These are phyloP conservation scores for Eueremaeus valkanovi DNA, from an alignment of 2,888 invertebrate species.

Conservation along the genomic window DNA sequence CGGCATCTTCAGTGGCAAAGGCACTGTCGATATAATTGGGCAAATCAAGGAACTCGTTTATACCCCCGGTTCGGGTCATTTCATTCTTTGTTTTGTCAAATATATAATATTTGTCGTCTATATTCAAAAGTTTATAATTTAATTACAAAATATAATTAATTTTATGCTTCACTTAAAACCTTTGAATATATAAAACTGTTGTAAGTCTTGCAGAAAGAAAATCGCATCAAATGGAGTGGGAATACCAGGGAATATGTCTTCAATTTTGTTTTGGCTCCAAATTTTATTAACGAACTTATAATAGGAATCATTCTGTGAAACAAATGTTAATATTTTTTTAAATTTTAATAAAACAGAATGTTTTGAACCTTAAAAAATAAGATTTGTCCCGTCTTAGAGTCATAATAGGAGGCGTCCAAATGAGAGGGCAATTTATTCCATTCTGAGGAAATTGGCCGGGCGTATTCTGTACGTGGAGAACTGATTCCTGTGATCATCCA, in stretches of 20 bases:
- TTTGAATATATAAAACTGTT: not conserved
- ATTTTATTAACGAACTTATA: not conserved
- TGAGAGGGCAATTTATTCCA: not conserved
- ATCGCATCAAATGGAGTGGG: not conserved
- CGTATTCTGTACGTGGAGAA: not conserved
- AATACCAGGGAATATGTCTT: not conserved
- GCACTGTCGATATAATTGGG: conserved; percentile 2
- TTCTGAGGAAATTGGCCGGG: not conserved
- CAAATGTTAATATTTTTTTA: not conserved
- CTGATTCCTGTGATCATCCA: not conserved
- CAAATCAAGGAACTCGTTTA: not conserved
- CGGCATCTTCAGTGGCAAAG: not conserved
- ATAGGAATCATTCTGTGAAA: not conserved
- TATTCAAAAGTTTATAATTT: not conserved
- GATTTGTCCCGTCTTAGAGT: not conserved
- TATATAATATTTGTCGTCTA: not conserved
- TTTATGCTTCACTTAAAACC: not conserved
- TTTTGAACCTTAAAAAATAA: not conserved
- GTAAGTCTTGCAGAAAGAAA: not conserved
- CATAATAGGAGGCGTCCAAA: not conserved
- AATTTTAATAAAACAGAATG: not conserved
- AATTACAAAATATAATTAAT: not conserved
- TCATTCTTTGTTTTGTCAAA: not conserved
- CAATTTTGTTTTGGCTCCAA: not conserved
- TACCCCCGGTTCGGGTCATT: not conserved